Evolutionary conservation across 2,113 vertebrate genomes (phyloP), one percentile per base, ranked within the genome.

Genomic region (Scopus umbretta): DNA sequence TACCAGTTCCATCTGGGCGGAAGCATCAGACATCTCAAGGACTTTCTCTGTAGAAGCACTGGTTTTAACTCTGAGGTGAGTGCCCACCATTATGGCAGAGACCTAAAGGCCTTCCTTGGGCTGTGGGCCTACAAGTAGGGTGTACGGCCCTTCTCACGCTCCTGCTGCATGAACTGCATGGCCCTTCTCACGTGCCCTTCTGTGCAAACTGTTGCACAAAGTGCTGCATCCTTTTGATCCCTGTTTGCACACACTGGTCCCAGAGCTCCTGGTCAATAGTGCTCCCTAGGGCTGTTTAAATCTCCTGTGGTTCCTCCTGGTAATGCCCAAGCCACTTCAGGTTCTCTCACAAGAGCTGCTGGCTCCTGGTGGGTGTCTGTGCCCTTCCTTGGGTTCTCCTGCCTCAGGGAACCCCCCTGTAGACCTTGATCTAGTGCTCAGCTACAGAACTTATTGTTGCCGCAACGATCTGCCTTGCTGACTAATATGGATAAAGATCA

Each of bases 401-500:
- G 29, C 16, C 61, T 65, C 72, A 8, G 8, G 21, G 71, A 73
- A 49, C 16, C 6, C 14, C 38, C 3, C 12, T 9, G 27, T 45
- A 53, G 13, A 55, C 40, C 23, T 50, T 8, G 3, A 49, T 59
- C 40, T 82, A 89, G 6, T 0, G 2, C 25, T 59, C 21, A 83
- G n/a, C 4, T 32, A 56, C 38, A 71, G 40, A 75, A 34, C 8
- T 47, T 40, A 42, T 13, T 4, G 2, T 47, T 63, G 40, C 29
- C 8, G 4, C n/a, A 30, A n/a, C 30, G 42, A 19, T 2, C 2
- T 25, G 42, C 29, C 19, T 80, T 4, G 3, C 20, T 4, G 2
- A n/a, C 15, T 58, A 29, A 38, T 43, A 66, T 17, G 16, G 45
- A 61, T 34, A 59, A 65, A 61, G 40, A 65, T 52, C 25, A 55